Conservation (phyloP, 2,888 invertebrate genomes). For the Ectemnius continuus region DNA sequence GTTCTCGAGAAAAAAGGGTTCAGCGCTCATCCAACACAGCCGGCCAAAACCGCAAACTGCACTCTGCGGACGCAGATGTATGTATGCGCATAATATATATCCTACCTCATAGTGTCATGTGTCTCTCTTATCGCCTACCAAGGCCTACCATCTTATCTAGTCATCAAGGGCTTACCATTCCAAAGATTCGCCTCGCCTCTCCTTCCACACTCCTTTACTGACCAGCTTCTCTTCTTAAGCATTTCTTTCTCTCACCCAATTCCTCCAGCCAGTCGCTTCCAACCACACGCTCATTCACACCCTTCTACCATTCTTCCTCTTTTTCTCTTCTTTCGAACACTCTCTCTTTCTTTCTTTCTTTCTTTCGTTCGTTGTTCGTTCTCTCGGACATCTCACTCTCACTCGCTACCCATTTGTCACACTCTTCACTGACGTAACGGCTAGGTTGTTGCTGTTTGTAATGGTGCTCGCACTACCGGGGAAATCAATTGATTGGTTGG, state of each 20-base stretch:
- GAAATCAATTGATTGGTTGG: conserved; percentile 52
- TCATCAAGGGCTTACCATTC: conserved; percentile 77
- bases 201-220: conserved; percentile 63
- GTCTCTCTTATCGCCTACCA: conserved; percentile 76
- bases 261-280: too few species aligned
- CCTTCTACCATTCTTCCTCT: too few species aligned
- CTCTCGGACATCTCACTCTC: background rate
- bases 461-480: conserved; percentile 78
- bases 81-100: conserved; percentile 66
- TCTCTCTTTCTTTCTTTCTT: conserved; percentile 47
- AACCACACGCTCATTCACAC: too few species aligned
- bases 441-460: conserved; percentile 79
- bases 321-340: conserved; percentile 28
- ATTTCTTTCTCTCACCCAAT: too few species aligned
- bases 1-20: background rate
- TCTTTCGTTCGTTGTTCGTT: background rate
- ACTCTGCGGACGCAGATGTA: conserved; percentile 71
- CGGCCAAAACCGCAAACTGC: conserved; percentile 72
- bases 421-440: conserved; percentile 72
- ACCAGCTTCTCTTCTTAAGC: conserved; percentile 67
- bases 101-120: conserved; percentile 76
- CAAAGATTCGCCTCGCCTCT: conserved; percentile 74
- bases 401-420: background rate
- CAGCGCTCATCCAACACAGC: conserved; percentile 4
- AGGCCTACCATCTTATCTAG: conserved; percentile 76